A percentile compares a stretch with the other conserved stretches of the same genome.
These are phyloP conservation scores for Metacarcinus magister DNA, from an alignment of 2,888 invertebrate species.

Conservation along the genomic window DNA sequence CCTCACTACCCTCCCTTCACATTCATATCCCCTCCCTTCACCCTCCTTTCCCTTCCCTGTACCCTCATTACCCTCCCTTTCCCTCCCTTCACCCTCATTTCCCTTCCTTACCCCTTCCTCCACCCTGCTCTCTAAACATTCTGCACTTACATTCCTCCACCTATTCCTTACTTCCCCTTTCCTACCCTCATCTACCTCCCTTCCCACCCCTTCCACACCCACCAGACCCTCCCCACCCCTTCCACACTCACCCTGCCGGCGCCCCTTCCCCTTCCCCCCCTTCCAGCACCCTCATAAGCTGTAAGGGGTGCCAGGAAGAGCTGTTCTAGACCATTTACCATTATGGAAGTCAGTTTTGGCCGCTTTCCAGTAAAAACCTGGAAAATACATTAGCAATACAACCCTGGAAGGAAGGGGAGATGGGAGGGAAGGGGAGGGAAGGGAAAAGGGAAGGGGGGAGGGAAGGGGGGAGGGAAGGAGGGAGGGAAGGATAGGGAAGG, in stretches of 20 bases:
- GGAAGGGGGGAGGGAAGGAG: not conserved
- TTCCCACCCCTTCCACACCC: not conserved
- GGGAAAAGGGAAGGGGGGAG: not conserved
- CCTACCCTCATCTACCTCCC: not conserved
- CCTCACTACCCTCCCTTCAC: not conserved
- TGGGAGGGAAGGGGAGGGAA: not conserved
- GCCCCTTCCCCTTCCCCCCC: not conserved
- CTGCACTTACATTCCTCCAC: not conserved
- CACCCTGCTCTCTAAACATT: too few species aligned
- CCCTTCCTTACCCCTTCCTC: not conserved
- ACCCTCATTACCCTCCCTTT: not conserved
- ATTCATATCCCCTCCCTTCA: not conserved
- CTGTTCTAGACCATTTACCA: slow-evolving; percentile 26
- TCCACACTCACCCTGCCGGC: not conserved
- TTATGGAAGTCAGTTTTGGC: slow-evolving; percentile 36
- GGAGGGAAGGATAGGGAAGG: not conserved
- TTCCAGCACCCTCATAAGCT: not conserved
- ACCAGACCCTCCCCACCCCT: not conserved
- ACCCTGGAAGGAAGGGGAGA: not conserved
- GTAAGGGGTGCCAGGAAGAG: not conserved
- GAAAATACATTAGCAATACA: slow-evolving; percentile 45
- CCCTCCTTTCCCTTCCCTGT: not conserved
- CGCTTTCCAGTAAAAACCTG: not conserved
- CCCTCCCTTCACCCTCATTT: not conserved
- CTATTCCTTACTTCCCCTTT: not conserved